These are phyloP conservation scores for Gymnocephalus cernua DNA, from an alignment of 2,113 vertebrate genomes.

Conservation along the genomic window DNA sequence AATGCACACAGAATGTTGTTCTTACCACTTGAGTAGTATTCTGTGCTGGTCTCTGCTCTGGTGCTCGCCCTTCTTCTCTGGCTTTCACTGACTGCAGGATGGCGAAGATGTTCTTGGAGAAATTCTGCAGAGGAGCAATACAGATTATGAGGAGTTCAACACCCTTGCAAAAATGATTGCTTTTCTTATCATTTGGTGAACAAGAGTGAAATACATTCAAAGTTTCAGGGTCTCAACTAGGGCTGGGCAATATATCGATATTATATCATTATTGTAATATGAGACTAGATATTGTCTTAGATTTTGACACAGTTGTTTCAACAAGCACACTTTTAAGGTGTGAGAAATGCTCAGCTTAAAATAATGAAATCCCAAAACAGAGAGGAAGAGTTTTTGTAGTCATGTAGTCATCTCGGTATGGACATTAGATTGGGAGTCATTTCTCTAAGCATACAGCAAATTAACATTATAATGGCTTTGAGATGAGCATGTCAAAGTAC, in stretches of 20 bases:
- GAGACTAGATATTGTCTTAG: too few relatives aligned
- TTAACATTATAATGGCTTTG: background rate
- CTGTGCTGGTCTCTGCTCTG: conserved; percentile 94
- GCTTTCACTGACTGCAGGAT: conserved; percentile 99
- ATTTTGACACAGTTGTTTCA: background rate
- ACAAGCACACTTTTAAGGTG: background rate
- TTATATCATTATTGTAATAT: too few relatives aligned
- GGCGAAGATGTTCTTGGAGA: conserved; percentile 99
- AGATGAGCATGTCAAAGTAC: background rate
- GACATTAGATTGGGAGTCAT: background rate
- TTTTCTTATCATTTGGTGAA: background rate
- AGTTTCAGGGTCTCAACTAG: too few relatives aligned
- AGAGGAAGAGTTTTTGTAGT: background rate
- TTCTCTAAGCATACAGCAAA: background rate
- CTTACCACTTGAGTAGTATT: conserved; percentile 93
- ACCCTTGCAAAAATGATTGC: background rate
- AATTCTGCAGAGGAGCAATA: conserved; percentile 88
- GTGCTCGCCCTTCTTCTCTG: conserved; percentile 96
- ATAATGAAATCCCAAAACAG: background rate
- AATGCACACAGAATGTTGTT: background rate
- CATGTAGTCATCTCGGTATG: background rate
- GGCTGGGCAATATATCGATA: too few relatives aligned
- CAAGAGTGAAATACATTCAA: background rate
- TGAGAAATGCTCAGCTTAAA: background rate
- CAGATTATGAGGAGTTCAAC: background rate